Evolutionary conservation across 2,797 vertebrate species (phyloP).

Genomic region (Lophotriccus pileatus): DNA sequence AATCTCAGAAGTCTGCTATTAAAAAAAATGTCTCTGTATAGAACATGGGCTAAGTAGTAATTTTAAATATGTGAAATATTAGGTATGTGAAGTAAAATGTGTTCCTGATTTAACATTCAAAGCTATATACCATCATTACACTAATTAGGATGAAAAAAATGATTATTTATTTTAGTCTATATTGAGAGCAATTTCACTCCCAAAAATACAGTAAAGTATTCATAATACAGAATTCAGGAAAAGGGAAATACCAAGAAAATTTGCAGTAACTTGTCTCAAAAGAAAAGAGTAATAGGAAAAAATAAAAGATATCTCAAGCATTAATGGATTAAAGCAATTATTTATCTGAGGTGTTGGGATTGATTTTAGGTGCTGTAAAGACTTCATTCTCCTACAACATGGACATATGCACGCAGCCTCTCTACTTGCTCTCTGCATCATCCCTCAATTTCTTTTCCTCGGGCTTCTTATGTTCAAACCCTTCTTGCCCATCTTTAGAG

Average conservation of each 20-base stretch:
- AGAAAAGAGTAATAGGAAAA: not conserved
- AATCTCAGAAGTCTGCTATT: not conserved
- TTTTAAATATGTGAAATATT: slow-evolving; percentile 6
- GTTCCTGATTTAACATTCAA: slow-evolving; percentile 23
- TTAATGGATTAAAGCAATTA: not conserved
- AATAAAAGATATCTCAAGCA: not conserved
- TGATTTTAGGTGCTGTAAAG: not conserved
- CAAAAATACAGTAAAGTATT: not conserved
- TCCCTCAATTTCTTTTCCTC: not conserved
- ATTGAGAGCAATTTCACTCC: slow-evolving; percentile 29
- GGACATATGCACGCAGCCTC: not conserved
- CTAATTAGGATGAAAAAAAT: slow-evolving; percentile 54
- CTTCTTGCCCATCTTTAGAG: not conserved
- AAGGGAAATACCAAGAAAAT: not conserved
- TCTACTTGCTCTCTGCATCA: not conserved
- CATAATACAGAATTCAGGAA: not conserved
- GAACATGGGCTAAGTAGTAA: not conserved
- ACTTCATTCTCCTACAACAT: not conserved
- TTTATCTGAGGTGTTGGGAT: not conserved
- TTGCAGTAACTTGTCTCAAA: not conserved
- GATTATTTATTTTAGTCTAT: slow-evolving; percentile 32
- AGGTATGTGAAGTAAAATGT: not conserved
- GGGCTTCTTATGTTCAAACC: not conserved
- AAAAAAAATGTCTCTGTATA: not conserved
- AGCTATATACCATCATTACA: slow-evolving; percentile 23